Percentiles rank a stretch among this genome's conserved stretches.
phyloP scores from a whole-genome alignment of 2,797 vertebrate genomes.

The Rhinoraja longicauda region DNA sequence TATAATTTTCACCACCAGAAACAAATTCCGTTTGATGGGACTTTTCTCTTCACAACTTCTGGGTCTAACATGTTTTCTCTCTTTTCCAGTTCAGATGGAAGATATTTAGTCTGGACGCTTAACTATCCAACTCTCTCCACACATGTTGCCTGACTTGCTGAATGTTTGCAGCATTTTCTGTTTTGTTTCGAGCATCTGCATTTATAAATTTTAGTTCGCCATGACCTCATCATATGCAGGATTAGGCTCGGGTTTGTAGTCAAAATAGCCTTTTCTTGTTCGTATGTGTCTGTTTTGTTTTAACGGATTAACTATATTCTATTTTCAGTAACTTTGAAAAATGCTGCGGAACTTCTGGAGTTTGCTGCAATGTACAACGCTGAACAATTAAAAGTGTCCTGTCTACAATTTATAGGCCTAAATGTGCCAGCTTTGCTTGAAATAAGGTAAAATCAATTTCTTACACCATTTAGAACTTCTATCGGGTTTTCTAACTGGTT shows the following conservation, averaged over 20 bases:
- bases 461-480: not conserved
- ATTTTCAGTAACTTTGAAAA: conserved; percentile 85
- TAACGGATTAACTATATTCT: conserved; percentile 30
- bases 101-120: too few relatives aligned
- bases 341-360: conserved; percentile 82
- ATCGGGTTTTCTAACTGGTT: not conserved
- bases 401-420: conserved; percentile 85
- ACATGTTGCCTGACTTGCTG: too few relatives aligned
- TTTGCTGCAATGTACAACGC: conserved; percentile 86
- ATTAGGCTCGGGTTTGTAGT: not conserved
- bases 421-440: conserved; percentile 90
- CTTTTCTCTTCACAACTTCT: too few relatives aligned
- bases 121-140: too few relatives aligned
- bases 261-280: not conserved
- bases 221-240: not conserved
- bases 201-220: too few relatives aligned
- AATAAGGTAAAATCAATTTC: conserved; percentile 65
- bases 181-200: too few relatives aligned
- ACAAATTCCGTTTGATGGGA: too few relatives aligned
- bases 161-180: too few relatives aligned
- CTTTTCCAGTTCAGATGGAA: too few relatives aligned
- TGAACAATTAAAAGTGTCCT: conserved; percentile 87
- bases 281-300: not conserved
- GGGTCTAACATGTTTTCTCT: too few relatives aligned
- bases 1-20: too few relatives aligned